These are phyloP conservation scores for Zeuzera pyrina DNA, from an alignment of 2,888 invertebrate species.

Conservation along the genomic window DNA sequence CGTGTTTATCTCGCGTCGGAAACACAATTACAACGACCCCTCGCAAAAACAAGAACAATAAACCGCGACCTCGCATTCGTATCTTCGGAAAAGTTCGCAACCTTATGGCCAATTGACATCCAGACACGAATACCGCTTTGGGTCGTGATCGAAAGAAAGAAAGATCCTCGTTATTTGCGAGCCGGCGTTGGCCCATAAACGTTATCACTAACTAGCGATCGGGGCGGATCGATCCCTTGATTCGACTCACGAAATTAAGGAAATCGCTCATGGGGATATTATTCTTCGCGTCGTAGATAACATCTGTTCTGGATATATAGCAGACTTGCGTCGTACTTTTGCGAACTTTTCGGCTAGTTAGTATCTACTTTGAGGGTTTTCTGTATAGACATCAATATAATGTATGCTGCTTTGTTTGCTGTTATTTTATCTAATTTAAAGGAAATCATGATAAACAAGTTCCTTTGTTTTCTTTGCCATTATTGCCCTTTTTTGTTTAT, in stretches of 20 bases:
- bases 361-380: no score
- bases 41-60: constrained; percentile 38
- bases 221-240: constrained; percentile 66
- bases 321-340: constrained; percentile 38
- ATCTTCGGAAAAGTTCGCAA: constrained; percentile 43
- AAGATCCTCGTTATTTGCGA: constrained; percentile 17
- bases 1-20: constrained; percentile 32
- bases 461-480: no score
- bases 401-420: no score
- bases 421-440: no score
- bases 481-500: no score
- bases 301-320: constrained; percentile 40
- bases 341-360: constrained; percentile 27
- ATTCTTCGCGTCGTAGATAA: constrained; percentile 38
- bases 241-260: constrained; percentile 71
- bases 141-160: constrained; percentile 64
- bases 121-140: constrained; percentile 49
- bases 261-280: constrained; percentile 72
- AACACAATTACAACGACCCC: constrained; percentile 33
- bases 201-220: constrained; percentile 68
- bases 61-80: constrained; percentile 21
- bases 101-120: constrained; percentile 67
- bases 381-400: no score
- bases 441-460: no score
- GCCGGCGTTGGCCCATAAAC: constrained; percentile 57